Evolutionary conservation across 2,113 vertebrate species (phyloP).

Genomic region (Montifringilla adamsi): DNA sequence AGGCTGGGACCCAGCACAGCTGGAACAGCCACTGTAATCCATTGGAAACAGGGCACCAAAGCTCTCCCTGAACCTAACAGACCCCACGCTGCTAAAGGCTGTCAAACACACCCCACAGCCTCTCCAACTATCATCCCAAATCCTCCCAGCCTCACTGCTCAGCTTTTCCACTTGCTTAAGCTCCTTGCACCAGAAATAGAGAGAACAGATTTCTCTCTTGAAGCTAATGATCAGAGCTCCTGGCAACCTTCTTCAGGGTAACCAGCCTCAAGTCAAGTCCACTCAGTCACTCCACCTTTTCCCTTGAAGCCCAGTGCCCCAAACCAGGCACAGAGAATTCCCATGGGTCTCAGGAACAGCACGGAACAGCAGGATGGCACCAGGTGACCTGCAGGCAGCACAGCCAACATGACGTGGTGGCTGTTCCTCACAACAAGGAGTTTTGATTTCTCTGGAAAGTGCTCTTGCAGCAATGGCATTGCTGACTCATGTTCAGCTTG

Average conservation of each 20-base stretch:
- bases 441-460: neutral
- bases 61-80: neutral
- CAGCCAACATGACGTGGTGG: fast-evolving
- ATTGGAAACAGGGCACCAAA: neutral
- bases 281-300: neutral
- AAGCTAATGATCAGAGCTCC: neutral
- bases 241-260: neutral
- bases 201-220: neutral
- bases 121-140: neutral
- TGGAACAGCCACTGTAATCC: neutral
- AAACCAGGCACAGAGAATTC: neutral
- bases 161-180: neutral
- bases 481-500: slow-evolving; percentile 34
- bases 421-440: neutral
- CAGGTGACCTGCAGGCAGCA: neutral
- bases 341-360: neutral
- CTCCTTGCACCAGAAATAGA: neutral
- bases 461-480: neutral
- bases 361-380: fast-evolving
- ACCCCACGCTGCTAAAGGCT: neutral
- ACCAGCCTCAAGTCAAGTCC: neutral
- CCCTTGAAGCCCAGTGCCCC: neutral
- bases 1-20: neutral
- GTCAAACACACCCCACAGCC: neutral
- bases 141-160: neutral